phyloP scores from a whole-genome alignment of 2,888 invertebrate genomes.

The Sinhomidia bicolor region DNA sequence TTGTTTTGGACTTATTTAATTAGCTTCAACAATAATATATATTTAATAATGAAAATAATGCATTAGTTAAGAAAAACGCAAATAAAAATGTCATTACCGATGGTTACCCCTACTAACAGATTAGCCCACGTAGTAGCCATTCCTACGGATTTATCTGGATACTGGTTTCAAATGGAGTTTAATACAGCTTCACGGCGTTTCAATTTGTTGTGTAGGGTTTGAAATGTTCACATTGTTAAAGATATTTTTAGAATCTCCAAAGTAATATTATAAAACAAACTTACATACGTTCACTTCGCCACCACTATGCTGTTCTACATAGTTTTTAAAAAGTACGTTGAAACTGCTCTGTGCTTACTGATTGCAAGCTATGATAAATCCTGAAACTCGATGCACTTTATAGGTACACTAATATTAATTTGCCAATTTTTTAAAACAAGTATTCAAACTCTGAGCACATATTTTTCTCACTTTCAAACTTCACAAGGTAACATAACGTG shows the following conservation, averaged over 20 bases:
- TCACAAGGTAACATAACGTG: too few relatives aligned
- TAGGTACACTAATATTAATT: neutral
- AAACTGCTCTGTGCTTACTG: neutral
- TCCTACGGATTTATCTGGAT: neutral
- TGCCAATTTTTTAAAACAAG: neutral
- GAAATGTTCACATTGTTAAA: neutral
- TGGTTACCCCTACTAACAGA: constrained; percentile 20
- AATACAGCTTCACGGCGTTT: too few relatives aligned
- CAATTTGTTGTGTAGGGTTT: neutral
- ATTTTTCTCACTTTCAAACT: neutral
- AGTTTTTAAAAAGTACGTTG: neutral
- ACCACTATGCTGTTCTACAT: too few relatives aligned
- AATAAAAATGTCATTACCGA: constrained; percentile 49
- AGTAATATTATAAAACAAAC: too few relatives aligned
- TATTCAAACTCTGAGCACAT: too few relatives aligned
- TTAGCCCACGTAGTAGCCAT: constrained; percentile 44
- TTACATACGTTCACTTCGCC: too few relatives aligned
- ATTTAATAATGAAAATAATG: too few relatives aligned
- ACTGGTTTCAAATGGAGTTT: neutral
- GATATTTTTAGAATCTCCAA: neutral
- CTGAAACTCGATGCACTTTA: neutral
- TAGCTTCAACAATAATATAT: too few relatives aligned
- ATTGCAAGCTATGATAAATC: neutral
- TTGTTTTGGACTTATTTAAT: too few relatives aligned
- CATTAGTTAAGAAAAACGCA: neutral